Percentiles rank a stretch among this genome's conserved stretches.
phyloP scores from a whole-genome alignment of 1,140 invertebrate genomes.

The Centruroides sculpturatus region DNA sequence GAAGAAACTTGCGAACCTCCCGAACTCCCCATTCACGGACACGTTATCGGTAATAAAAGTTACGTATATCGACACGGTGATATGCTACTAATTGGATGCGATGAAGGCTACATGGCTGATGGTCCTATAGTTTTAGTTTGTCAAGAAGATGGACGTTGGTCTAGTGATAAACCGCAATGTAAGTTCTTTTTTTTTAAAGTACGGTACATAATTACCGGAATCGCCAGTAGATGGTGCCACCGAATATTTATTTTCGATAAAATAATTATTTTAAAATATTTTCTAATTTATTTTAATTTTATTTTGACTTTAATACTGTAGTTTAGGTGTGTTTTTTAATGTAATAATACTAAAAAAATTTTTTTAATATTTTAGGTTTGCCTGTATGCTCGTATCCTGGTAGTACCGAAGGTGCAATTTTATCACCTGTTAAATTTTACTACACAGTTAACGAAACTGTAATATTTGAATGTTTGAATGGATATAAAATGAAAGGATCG shows the following conservation, averaged over 20 bases:
- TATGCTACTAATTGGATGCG: constrained; percentile 68
- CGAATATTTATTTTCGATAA: no score
- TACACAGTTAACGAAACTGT: constrained; percentile 73
- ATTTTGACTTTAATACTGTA: no score
- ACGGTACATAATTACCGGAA: no score
- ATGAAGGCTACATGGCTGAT: constrained; percentile 73
- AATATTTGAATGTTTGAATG: constrained; percentile 63
- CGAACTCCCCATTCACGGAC: no score
- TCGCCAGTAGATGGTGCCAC: no score
- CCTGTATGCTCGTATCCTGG: constrained; percentile 65
- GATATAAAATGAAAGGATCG: constrained; percentile 53
- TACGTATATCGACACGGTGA: constrained; percentile 37
- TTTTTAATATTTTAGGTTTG: constrained; percentile 2
- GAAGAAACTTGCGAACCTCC: no score
- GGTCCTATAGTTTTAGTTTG: constrained; percentile 68
- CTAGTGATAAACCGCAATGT: constrained; percentile 65
- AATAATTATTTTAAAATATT: no score
- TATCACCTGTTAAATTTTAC: constrained; percentile 68
- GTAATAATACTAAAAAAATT: no score
- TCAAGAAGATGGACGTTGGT: constrained; percentile 77
- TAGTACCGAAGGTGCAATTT: constrained; percentile 55
- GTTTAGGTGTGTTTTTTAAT: no score
- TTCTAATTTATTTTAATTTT: no score
- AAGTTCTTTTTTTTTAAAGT: constrained; percentile 22
- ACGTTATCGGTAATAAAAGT: no score